phyloP scores from a whole-genome alignment of 2,113 vertebrate genomes.

The Psephotus haematonotus region DNA sequence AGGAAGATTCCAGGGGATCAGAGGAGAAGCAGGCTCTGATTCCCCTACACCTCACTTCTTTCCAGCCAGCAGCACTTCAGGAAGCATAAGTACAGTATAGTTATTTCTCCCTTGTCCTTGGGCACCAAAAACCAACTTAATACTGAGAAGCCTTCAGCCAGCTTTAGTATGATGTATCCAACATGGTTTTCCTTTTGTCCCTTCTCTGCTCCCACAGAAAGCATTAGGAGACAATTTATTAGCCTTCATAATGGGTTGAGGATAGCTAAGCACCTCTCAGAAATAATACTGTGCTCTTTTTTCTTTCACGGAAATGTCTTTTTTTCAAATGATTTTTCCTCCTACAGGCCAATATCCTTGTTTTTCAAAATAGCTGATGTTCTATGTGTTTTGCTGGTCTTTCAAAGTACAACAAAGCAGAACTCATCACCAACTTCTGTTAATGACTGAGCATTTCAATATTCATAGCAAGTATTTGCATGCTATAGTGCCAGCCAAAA shows the following conservation, averaged over 20 bases:
- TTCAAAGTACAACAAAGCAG: background rate
- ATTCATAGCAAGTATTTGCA: background rate
- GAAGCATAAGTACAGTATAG: background rate
- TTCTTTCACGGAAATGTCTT: background rate
- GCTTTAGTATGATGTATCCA: background rate
- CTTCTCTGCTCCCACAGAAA: background rate
- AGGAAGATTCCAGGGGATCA: background rate
- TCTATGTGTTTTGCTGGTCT: background rate
- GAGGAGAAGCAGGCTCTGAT: background rate
- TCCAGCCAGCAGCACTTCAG: background rate
- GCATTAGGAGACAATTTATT: background rate
- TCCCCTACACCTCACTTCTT: background rate
- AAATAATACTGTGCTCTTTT: background rate
- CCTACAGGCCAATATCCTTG: fast-evolving
- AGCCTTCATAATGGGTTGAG: background rate
- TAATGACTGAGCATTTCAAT: background rate
- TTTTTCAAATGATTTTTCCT: background rate
- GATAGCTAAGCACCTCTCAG: background rate
- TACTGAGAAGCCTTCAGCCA: background rate
- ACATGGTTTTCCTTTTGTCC: background rate
- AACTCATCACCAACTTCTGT: background rate
- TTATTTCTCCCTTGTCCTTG: background rate
- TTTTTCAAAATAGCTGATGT: background rate
- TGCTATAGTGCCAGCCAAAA: background rate
- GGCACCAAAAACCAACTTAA: background rate